These are phyloP conservation scores for Chamaea fasciata DNA, from an alignment of 2,113 vertebrate genomes.

Conservation along the genomic window DNA sequence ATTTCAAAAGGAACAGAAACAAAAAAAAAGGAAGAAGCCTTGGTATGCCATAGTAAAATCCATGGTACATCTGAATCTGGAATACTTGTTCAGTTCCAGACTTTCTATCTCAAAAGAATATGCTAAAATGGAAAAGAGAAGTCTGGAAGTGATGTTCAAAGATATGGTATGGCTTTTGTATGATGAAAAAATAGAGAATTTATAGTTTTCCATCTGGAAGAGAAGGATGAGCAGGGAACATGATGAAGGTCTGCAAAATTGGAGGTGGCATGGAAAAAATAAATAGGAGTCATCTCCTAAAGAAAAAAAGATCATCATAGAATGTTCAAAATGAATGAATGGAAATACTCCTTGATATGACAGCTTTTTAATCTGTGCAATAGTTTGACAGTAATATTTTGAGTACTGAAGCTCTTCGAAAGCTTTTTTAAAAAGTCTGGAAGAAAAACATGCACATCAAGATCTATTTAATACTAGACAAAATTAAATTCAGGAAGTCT, in stretches of 20 bases:
- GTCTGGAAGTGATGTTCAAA: not conserved
- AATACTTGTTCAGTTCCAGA: not conserved
- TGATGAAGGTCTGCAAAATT: not conserved
- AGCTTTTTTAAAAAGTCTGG: not conserved
- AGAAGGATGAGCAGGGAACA: not conserved
- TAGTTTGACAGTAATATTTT: not conserved
- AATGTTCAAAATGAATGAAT: not conserved
- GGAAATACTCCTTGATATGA: not conserved
- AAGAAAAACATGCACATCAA: not conserved
- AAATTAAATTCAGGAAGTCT: not conserved
- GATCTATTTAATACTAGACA: not conserved
- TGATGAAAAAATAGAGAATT: not conserved
- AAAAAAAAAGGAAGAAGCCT: not conserved
- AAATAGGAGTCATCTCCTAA: not conserved
- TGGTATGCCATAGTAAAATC: not conserved
- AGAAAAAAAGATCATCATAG: not conserved
- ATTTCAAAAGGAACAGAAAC: not conserved
- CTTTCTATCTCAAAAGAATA: not conserved
- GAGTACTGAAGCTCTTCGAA: not conserved
- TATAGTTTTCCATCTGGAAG: not conserved
- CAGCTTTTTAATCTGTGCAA: not conserved
- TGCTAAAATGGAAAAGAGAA: not conserved
- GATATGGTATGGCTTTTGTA: not conserved
- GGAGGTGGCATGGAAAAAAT: not conserved
- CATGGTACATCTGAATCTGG: not conserved